Evolutionary conservation across 2,888 invertebrate species (phyloP).

Genomic region (Drosophila subquinaria): DNA sequence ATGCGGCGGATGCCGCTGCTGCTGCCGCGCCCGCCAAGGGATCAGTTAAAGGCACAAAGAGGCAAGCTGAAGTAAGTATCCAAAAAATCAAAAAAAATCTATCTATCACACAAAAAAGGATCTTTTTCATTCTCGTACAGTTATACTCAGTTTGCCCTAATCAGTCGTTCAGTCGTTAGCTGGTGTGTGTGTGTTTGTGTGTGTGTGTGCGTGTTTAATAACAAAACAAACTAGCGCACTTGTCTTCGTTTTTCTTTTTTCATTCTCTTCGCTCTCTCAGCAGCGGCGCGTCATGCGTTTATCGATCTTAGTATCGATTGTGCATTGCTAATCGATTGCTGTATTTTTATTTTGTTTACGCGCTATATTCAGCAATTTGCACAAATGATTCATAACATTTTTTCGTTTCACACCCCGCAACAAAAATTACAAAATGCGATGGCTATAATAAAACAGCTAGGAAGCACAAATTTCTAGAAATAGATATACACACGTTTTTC

Average conservation of each 20-base stretch:
- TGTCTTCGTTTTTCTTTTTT: slow-evolving; percentile 33
- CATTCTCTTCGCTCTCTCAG: slow-evolving; percentile 17
- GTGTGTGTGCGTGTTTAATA: slow-evolving; percentile 50
- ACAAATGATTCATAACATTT: slow-evolving; percentile 61
- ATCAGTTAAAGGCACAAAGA: slow-evolving; percentile 91
- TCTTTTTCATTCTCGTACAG: slow-evolving; percentile 39
- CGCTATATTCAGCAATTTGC: slow-evolving; percentile 31
- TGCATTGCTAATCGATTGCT: slow-evolving; percentile 48
- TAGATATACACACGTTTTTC: slow-evolving; percentile 79
- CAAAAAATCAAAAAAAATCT: not conserved
- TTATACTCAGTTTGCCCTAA: slow-evolving; percentile 40
- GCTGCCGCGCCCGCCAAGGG: slow-evolving; percentile 88
- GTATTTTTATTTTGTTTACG: slow-evolving; percentile 60
- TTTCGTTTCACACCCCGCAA: slow-evolving; percentile 17
- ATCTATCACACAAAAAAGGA: slow-evolving; percentile 12
- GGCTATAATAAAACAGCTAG: slow-evolving; percentile 45
- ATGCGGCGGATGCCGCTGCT: slow-evolving; percentile 70
- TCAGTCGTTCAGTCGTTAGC: slow-evolving; percentile 39
- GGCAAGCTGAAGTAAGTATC: slow-evolving; percentile 91
- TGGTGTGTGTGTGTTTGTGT: slow-evolving; percentile 1
- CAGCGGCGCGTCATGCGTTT: slow-evolving; percentile 29
- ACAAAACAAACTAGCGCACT: slow-evolving; percentile 64
- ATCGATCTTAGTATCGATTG: slow-evolving; percentile 57
- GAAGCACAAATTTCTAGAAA: slow-evolving; percentile 66
- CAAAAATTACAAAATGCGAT: slow-evolving; percentile 49